These are phyloP conservation scores for Premnoplex brunnescens DNA, from an alignment of 2,797 vertebrate genomes.

Conservation along the genomic window DNA sequence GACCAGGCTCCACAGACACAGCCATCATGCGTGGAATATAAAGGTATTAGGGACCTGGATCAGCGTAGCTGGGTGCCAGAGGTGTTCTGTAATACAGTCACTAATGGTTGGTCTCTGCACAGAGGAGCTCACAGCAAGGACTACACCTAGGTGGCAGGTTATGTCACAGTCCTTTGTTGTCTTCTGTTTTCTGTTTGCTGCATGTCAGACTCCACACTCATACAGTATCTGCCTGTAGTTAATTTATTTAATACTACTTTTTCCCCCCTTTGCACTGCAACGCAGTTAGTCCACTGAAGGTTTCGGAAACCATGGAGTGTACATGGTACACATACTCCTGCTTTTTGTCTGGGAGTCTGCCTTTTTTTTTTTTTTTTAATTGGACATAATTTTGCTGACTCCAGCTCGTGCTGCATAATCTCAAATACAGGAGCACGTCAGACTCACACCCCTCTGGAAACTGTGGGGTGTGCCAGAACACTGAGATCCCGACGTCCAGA, in stretches of 20 bases:
- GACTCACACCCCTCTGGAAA: neutral
- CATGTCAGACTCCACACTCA: neutral
- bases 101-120: neutral
- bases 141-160: neutral
- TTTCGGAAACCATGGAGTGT: neutral
- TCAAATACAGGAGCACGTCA: neutral
- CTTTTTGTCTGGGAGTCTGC: neutral
- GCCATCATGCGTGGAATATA: neutral
- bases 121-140: neutral
- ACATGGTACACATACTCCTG: neutral
- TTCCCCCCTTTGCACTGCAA: neutral
- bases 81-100: neutral
- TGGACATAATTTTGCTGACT: neutral
- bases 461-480: neutral
- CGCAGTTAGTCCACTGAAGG: neutral
- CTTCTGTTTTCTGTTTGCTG: neutral
- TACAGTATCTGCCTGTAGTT: neutral
- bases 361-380: neutral
- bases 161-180: neutral
- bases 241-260: neutral
- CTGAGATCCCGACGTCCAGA: neutral
- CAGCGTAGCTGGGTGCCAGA: neutral
- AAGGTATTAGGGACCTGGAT: neutral
- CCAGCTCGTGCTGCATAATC: neutral
- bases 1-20: neutral